A percentile compares a stretch with the other conserved stretches of the same genome.
These are phyloP conservation scores for Drosophila ironensis DNA, from an alignment of 1,140 invertebrate genomes.

Conservation along the genomic window DNA sequence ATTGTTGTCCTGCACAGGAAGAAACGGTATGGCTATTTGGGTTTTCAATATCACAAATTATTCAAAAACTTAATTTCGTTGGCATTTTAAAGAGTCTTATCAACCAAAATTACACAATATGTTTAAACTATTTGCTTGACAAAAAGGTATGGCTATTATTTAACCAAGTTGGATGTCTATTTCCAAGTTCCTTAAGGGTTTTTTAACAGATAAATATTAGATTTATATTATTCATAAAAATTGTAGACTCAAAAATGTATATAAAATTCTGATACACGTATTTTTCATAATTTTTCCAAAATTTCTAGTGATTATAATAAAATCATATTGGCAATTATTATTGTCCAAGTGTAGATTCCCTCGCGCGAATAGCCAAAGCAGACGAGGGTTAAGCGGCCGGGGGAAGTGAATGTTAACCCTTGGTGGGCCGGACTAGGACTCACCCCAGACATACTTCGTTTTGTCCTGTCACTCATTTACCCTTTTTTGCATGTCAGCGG, in stretches of 20 bases:
- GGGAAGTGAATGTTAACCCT: constrained; percentile 32
- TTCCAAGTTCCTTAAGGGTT: too few species aligned
- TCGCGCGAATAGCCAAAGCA: constrained; percentile 24
- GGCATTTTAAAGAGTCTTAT: too few species aligned
- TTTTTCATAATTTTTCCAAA: too few species aligned
- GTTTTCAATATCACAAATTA: neutral
- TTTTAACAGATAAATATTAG: too few species aligned
- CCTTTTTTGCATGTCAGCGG: constrained; percentile 77
- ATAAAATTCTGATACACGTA: too few species aligned
- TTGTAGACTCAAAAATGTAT: too few species aligned
- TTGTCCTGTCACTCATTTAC: constrained; percentile 75
- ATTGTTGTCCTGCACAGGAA: constrained; percentile 17
- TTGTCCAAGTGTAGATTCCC: neutral
- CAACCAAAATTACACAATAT: too few species aligned
- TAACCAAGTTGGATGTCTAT: too few species aligned
- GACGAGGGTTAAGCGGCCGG: constrained; percentile 28
- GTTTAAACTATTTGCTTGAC: too few species aligned
- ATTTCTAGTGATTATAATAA: neutral
- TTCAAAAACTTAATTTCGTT: too few species aligned
- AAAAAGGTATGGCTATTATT: too few species aligned
- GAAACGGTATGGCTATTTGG: neutral
- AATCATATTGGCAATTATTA: neutral
- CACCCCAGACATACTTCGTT: constrained; percentile 14
- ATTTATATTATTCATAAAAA: too few species aligned
- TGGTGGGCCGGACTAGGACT: constrained; percentile 16